These are phyloP conservation scores for Girardinus metallicus DNA, from an alignment of 2,797 vertebrate genomes.

Conservation along the genomic window DNA sequence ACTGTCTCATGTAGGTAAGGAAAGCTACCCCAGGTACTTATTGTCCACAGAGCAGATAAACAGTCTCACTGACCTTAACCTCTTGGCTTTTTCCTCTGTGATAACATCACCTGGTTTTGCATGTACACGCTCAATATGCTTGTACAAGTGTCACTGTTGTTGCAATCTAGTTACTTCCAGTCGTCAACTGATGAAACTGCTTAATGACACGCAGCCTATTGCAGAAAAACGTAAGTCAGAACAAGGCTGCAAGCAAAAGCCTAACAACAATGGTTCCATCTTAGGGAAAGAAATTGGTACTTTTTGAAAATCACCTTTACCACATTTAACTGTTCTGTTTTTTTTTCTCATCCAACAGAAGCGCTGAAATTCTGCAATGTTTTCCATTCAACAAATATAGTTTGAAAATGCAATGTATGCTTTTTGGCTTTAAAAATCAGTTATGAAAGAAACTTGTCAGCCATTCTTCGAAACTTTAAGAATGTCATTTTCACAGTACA, in stretches of 20 bases:
- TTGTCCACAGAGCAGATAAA: no score
- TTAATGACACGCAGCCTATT: no score
- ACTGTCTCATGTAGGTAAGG: no score
- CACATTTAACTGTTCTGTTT: background rate
- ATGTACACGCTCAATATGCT: no score
- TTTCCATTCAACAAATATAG: background rate
- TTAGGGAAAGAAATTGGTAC: background rate
- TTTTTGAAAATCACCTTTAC: background rate
- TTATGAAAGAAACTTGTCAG: background rate
- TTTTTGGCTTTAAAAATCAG: background rate
- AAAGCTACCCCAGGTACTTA: no score
- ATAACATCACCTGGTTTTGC: no score
- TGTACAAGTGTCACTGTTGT: no score
- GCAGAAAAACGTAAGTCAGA: background rate
- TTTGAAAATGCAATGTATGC: no score
- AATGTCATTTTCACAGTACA: background rate
- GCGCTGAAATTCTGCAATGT: background rate
- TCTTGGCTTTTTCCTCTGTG: no score
- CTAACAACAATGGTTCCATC: background rate
- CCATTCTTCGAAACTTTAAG: background rate
- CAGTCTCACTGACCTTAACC: no score
- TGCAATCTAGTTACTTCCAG: background rate
- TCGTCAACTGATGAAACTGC: background rate
- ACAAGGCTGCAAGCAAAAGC: background rate
- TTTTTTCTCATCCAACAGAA: background rate